These are phyloP conservation scores for Marronus borbonicus DNA, from an alignment of 2,888 invertebrate species.

Conservation along the genomic window DNA sequence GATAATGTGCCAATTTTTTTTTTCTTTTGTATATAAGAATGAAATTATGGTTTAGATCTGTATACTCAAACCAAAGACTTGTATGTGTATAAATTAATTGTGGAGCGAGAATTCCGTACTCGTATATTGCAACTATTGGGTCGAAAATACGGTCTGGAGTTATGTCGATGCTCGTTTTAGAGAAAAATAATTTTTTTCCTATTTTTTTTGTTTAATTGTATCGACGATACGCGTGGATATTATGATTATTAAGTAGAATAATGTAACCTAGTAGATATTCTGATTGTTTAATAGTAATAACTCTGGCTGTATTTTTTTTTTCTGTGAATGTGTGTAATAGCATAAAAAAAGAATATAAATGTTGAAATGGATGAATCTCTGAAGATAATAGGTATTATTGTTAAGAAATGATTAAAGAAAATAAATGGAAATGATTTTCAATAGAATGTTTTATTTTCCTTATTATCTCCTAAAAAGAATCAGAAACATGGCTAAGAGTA, in stretches of 20 bases:
- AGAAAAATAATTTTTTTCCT: not conserved
- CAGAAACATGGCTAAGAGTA: too few relatives aligned
- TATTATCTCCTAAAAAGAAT: not conserved
- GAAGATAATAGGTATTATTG: slow-evolving; percentile 34
- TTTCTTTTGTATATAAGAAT: slow-evolving; percentile 43
- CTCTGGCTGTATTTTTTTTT: slow-evolving; percentile 47
- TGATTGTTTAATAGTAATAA: not conserved
- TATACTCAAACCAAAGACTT: slow-evolving; percentile 57
- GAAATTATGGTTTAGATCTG: slow-evolving; percentile 54
- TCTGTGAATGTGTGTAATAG: slow-evolving; percentile 29
- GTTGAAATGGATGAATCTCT: slow-evolving; percentile 47
- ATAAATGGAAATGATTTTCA: slow-evolving; percentile 10
- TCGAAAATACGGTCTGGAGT: slow-evolving; percentile 42
- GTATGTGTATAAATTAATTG: slow-evolving; percentile 45
- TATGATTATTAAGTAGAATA: not conserved
- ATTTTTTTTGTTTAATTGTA: not conserved
- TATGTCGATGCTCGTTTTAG: slow-evolving; percentile 8
- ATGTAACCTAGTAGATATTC: not conserved
- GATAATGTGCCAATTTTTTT: slow-evolving; percentile 50
- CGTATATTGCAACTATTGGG: slow-evolving; percentile 14
- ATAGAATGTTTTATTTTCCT: slow-evolving; percentile 16
- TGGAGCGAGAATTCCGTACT: slow-evolving; percentile 53
- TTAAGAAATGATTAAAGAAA: slow-evolving; percentile 36
- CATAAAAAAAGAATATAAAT: slow-evolving; percentile 34
- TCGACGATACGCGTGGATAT: not conserved